A percentile compares a stretch with the other conserved stretches of the same genome.
Conservation (phyloP, 2,113 vertebrate genomes). For the Phainopepla nitens region DNA sequence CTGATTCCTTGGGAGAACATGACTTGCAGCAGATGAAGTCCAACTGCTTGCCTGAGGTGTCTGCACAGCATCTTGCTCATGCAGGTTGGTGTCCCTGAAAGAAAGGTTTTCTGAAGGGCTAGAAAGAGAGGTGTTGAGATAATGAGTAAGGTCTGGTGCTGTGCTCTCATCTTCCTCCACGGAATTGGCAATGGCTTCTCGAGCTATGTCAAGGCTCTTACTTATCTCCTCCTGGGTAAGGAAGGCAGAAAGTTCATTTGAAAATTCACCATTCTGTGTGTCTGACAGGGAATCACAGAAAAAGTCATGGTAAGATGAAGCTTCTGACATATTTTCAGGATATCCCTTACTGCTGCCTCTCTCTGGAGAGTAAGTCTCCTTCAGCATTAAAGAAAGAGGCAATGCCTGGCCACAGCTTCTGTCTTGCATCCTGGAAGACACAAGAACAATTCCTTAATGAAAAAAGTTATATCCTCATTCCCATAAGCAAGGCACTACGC, state of each 20-base stretch:
- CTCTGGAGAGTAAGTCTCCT: slow-evolving; percentile 64
- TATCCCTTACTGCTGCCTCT: slow-evolving; percentile 44
- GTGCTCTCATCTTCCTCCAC: slow-evolving; percentile 55
- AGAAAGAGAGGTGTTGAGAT: neutral
- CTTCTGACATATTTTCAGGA: slow-evolving; percentile 75
- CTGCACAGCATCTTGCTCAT: neutral
- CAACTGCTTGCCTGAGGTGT: neutral
- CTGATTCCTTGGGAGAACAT: neutral
- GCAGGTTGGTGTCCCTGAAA: neutral
- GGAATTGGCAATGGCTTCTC: slow-evolving; percentile 80
- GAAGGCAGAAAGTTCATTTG: slow-evolving; percentile 87
- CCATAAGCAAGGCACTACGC: neutral
- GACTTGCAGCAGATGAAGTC: neutral
- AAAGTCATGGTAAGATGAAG: slow-evolving; percentile 77
- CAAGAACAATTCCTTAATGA: neutral
- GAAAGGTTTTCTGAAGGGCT: slow-evolving; percentile 48
- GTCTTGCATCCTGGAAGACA: slow-evolving; percentile 83
- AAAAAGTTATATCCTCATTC: neutral
- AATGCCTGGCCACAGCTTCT: slow-evolving; percentile 74
- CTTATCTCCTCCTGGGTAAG: slow-evolving; percentile 91
- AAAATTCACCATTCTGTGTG: slow-evolving; percentile 75
- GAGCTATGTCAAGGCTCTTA: slow-evolving; percentile 90
- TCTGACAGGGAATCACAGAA: slow-evolving; percentile 80
- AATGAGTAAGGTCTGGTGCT: slow-evolving; percentile 65
- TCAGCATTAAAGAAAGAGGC: slow-evolving; percentile 72